phyloP scores from a whole-genome alignment of 2,888 invertebrate species.

The Chrysolina haemoptera region DNA sequence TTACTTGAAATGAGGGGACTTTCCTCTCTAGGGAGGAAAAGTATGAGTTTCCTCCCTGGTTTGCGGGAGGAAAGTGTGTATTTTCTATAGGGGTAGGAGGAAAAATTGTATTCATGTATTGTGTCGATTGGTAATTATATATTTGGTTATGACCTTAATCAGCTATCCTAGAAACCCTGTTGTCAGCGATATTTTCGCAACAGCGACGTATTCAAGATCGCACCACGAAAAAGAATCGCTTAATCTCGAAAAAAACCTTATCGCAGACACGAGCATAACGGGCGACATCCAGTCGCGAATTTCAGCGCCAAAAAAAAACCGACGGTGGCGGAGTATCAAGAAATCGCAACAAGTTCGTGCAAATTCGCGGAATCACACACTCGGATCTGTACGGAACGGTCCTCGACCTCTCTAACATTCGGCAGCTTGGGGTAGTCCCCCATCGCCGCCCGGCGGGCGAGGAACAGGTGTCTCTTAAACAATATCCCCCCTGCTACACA shows the following conservation, averaged over 20 bases:
- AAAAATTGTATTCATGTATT: too few relatives aligned
- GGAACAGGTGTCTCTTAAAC: constrained; percentile 43
- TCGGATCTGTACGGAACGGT: constrained; percentile 21
- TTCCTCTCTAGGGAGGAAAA: too few relatives aligned
- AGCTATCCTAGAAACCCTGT: too few relatives aligned
- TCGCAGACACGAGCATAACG: background rate
- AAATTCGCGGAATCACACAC: constrained; percentile 4
- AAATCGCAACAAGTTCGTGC: background rate
- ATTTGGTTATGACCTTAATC: too few relatives aligned
- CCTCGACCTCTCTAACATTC: constrained; percentile 45
- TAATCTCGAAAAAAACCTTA: background rate
- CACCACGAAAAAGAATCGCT: background rate
- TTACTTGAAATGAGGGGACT: too few relatives aligned
- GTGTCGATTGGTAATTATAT: too few relatives aligned
- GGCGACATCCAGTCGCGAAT: background rate
- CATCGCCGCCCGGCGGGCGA: constrained; percentile 1
- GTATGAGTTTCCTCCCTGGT: too few relatives aligned
- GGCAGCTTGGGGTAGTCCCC: constrained; percentile 44
- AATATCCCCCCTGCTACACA: constrained; percentile 4
- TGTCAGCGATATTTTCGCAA: background rate
- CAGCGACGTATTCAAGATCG: background rate
- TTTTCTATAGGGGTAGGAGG: too few relatives aligned
- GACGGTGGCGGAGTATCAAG: background rate
- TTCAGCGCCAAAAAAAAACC: background rate
- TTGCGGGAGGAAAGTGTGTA: too few relatives aligned